Base-by-base conservation (phyloP, 2,888 invertebrate species). In the Automeris io region DNA sequence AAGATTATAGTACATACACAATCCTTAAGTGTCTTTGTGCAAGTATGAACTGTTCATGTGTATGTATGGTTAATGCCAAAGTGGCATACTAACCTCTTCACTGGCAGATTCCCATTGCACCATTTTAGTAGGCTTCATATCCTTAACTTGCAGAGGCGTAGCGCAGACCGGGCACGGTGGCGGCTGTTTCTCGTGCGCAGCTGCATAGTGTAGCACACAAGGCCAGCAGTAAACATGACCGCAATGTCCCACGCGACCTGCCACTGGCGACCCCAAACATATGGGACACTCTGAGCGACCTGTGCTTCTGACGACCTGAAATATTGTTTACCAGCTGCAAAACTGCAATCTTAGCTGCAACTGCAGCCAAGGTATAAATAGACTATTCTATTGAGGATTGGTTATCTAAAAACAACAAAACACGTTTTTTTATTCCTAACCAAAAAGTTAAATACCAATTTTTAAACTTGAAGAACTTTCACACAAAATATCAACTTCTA, bases 221-320 rank as follows among this genome's bases (percentile, higher is more conserved):
- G 97, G 90, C 97, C 96, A 98, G 76, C 98, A 99, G 75, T 95
- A 98, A 45, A 96, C 93, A 70, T 99, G 98, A 6, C 98, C 98
- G 73, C 98, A 99, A 26, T 93, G 90, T 0, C 97, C 97, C 67
- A 97, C 95, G 76, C 97, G 96, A 1, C 94, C 97, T 37, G 96
- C 95, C 37, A 91, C 89, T 2, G 97, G 97, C 22, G 91, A 85
- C 61, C 93, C 93, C 47, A 98, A 88, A 75, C 98, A 99, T 63
- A 99, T 98, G 0, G 98, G 98, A 70, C 98, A 98, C 51, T 82
- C 82, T 0, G 77, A 73, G 11, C 68, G 58, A 35, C 85, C 82
- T 4, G 75, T 70, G 48, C 79, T 73, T 41, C 85, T 60, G 2
- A 85, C 78, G 45, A 85, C 74, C 86, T 85, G 41, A 16, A 43